These are phyloP conservation scores for Leptestheria dahalacensis DNA, from an alignment of 1,140 invertebrate species.

Conservation along the genomic window DNA sequence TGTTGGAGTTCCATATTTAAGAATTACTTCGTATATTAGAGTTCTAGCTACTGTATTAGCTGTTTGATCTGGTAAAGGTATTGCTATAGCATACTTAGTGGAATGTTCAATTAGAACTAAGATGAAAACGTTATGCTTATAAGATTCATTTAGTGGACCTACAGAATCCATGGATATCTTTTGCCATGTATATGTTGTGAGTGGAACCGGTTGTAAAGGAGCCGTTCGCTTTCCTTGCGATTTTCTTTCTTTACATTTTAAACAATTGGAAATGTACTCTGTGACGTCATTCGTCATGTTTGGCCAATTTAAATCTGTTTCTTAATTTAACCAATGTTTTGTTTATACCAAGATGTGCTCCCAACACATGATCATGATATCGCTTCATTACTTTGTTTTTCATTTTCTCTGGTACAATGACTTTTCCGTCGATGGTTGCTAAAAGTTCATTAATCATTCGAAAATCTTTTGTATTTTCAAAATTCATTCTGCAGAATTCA, in stretches of 20 bases:
- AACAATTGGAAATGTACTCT: slow-evolving; percentile 16
- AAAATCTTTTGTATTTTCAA: not conserved
- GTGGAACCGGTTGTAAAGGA: not conserved
- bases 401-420: slow-evolving; percentile 13
- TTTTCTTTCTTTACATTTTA: slow-evolving; percentile 18
- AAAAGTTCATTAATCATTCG: not conserved
- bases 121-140: not conserved
- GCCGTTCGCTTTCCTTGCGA: not conserved
- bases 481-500: not conserved
- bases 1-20: slow-evolving; percentile 18
- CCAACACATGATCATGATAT: slow-evolving; percentile 14
- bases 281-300: slow-evolving; percentile 15
- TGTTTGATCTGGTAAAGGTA: not conserved
- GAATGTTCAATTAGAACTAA: slow-evolving; percentile 2
- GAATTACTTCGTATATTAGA: not conserved
- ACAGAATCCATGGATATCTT: not conserved
- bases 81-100: not conserved
- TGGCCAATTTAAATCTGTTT: slow-evolving; percentile 16
- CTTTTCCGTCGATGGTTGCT: not conserved
- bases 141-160: not conserved
- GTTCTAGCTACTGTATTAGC: not conserved
- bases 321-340: slow-evolving; percentile 15
- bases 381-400: slow-evolving; percentile 3
- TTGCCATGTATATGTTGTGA: not conserved
- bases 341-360: slow-evolving; percentile 16